Conservation (phyloP, 1,140 invertebrate species). For the Drosophila kanapiae region DNA sequence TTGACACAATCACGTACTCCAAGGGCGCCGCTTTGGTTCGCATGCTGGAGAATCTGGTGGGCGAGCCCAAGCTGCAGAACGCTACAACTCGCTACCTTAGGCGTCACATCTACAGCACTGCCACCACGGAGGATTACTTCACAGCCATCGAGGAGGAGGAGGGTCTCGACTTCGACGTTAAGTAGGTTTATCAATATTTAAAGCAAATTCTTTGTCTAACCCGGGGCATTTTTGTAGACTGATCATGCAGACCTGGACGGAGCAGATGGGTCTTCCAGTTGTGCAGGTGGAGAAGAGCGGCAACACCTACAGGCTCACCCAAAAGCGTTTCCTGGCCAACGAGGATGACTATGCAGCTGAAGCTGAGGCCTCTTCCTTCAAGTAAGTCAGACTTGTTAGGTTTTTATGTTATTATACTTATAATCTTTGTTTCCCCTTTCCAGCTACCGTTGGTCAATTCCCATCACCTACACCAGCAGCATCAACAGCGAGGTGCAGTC, state of each 20-base stretch:
- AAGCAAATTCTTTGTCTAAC: not conserved
- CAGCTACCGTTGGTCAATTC: conserved; percentile 93
- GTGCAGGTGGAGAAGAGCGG: conserved; percentile 87
- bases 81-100: conserved; percentile 92
- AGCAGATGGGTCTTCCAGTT: conserved; percentile 96
- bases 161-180: conserved; percentile 86
- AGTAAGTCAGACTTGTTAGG: conserved; percentile 83
- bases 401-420: no score
- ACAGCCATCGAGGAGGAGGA: conserved; percentile 87
- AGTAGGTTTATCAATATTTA: conserved; percentile 50
- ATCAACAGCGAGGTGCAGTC: conserved; percentile 55
- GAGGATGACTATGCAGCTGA: conserved; percentile 86
- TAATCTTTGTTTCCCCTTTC: not conserved
- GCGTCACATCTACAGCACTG: conserved; percentile 90
- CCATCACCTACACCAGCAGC: conserved; percentile 91
- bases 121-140: conserved; percentile 93
- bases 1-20: conserved; percentile 96
- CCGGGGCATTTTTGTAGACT: conserved; percentile 75
- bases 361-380: conserved; percentile 87
- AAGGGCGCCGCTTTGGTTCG: conserved; percentile 96
- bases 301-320: conserved; percentile 88
- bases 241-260: conserved; percentile 97
- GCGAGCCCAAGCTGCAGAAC: conserved; percentile 89
- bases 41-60: conserved; percentile 95
- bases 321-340: conserved; percentile 91